Evolutionary conservation across 2,113 vertebrate genomes (phyloP).

Genomic region (Actinemys pallida): DNA sequence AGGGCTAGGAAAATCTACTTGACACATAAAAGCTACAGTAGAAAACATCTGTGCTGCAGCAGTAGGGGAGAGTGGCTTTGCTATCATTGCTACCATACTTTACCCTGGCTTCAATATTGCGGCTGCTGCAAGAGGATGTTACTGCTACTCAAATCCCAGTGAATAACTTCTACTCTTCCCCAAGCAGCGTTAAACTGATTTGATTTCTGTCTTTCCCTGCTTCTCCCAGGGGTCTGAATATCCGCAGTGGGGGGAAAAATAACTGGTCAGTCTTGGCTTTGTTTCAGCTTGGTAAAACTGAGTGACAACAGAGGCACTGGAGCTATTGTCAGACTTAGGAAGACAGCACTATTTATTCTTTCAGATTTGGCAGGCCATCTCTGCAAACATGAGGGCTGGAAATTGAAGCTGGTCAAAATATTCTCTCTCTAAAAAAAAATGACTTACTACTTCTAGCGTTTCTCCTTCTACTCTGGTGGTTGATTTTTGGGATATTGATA

Average conservation of each 20-base stretch:
- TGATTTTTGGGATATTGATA: not conserved
- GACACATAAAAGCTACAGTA: not conserved
- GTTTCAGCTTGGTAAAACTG: not conserved
- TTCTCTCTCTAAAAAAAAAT: not conserved
- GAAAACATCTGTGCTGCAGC: constrained; percentile 34
- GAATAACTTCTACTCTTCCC: not conserved
- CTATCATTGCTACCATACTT: not conserved
- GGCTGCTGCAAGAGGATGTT: not conserved
- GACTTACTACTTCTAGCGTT: not conserved
- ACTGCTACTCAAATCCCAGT: not conserved
- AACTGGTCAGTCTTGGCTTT: not conserved
- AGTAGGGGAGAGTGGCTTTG: not conserved
- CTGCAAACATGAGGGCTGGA: constrained; percentile 72
- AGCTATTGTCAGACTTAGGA: constrained; percentile 61
- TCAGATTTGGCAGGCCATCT: constrained; percentile 71
- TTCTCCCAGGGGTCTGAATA: not conserved
- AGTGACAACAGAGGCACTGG: not conserved
- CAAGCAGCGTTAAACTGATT: not conserved
- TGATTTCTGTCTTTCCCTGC: not conserved
- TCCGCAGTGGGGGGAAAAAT: not conserved
- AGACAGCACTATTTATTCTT: constrained; percentile 70
- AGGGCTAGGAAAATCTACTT: constrained; percentile 44
- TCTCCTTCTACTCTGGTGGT: not conserved
- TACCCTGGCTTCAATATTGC: not conserved
- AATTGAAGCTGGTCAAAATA: constrained; percentile 76